Base-by-base conservation (phyloP, 2,113 vertebrate genomes). In the Actenoides lindsayi region DNA sequence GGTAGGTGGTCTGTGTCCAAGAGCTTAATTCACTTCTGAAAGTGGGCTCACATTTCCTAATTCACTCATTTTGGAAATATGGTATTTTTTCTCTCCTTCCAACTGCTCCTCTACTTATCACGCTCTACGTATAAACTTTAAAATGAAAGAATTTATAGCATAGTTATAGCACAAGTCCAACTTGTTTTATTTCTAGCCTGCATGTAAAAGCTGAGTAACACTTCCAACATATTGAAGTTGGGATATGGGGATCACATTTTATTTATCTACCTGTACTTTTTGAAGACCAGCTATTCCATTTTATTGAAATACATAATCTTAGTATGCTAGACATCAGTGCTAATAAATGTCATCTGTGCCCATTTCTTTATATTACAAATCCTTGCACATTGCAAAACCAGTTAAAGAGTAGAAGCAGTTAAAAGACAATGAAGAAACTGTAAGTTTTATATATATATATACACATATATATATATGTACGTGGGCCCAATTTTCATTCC, bases 61-160 rank as follows among this genome's bases (percentile, higher is more conserved):
- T 83, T 91, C 81, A 69, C 11, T 62, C n/a, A 54, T 12, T 81
- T 95, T 42, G 85, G 77, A 93, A 96, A 84, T 27, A 18, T n/a
- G 53, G n/a, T 82, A 42, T 73, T 69, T 81, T 87, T 83, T 77
- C 30, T 82, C 93, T 95, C 63, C 67, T 90, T 94, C n/a, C 33
- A 78, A 35, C 56, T 64, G 28, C 63, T 87, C 18, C 76, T 95
- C 9, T 46, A 89, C 79, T 96, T 97, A 48, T 13, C 39, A 28
- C 51, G 18, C 39, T 90, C 30, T 63, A 50, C 30, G 35, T 93
- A 78, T 67, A 86, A 93, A 89, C 56, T 82, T 90, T 44, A 92
- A 94, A 97, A 95, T 75, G 79, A 81, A 97, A 90, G 64, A 89
- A 94, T 86, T 85, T 92, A 71, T 83, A 53, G 82, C 28, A 93